Percentiles rank a stretch among this genome's conserved stretches.
phyloP scores from a whole-genome alignment of 2,113 vertebrate genomes.

The Dicaeum eximium region DNA sequence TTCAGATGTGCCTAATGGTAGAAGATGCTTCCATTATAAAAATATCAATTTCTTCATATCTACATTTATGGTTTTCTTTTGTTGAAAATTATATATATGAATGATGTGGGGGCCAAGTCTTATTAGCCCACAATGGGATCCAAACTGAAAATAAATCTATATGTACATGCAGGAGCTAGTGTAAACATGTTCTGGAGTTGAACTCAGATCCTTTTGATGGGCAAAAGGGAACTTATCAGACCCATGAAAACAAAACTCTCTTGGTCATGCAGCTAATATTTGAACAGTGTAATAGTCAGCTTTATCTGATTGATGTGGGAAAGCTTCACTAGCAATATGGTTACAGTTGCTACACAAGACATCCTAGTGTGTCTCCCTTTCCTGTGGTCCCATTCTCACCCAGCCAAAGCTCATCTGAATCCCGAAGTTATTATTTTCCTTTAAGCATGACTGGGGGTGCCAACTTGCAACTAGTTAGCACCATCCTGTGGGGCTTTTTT shows the following conservation, averaged over 20 bases:
- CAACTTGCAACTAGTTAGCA: neutral
- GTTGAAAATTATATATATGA: neutral
- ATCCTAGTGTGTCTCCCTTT: neutral
- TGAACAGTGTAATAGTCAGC: neutral
- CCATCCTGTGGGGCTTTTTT: neutral
- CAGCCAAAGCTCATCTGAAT: neutral
- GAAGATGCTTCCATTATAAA: neutral
- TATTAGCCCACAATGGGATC: neutral
- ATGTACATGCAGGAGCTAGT: neutral
- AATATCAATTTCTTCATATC: neutral
- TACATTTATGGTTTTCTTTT: neutral
- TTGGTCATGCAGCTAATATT: neutral
- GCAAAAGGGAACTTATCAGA: neutral
- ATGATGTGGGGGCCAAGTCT: neutral
- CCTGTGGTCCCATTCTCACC: neutral
- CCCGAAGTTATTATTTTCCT: neutral
- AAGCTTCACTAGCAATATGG: neutral
- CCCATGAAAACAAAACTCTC: neutral
- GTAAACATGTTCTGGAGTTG: neutral
- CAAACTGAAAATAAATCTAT: neutral
- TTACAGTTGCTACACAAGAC: neutral
- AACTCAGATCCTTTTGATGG: neutral
- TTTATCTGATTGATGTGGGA: neutral
- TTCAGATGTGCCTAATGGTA: neutral
- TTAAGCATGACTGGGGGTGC: rapidly evolving